Evolutionary conservation across 2,797 vertebrate species (phyloP).

Genomic region (Margarornis squamiger): DNA sequence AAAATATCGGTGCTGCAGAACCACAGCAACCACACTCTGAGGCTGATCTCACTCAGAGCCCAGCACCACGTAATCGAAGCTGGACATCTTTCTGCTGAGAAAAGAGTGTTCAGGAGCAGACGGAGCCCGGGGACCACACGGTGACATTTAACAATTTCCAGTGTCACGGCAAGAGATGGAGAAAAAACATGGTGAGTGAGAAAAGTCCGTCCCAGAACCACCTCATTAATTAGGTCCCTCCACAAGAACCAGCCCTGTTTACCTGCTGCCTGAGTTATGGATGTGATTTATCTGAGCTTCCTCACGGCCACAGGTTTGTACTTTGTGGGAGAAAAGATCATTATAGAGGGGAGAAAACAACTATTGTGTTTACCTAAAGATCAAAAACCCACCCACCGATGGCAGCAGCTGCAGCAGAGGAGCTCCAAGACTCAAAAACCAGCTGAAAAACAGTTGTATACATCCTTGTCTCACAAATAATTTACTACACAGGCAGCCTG

Average conservation of each 20-base stretch:
- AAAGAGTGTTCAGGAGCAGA: background rate
- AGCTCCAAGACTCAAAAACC: background rate
- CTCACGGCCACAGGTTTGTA: accelerated
- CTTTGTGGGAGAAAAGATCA: background rate
- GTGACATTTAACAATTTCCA: background rate
- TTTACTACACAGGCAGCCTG: accelerated
- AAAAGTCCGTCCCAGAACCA: background rate
- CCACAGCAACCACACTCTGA: accelerated
- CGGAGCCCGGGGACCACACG: background rate
- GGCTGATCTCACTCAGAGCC: background rate
- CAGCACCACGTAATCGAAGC: background rate
- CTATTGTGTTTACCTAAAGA: background rate
- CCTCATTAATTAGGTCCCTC: background rate
- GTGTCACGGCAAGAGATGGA: background rate
- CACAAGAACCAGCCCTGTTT: background rate
- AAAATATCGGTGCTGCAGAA: background rate
- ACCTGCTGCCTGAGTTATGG: background rate
- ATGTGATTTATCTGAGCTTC: background rate
- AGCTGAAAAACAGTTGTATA: background rate
- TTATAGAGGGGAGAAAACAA: background rate
- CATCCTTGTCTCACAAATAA: accelerated
- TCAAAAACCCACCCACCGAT: background rate
- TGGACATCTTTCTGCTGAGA: background rate
- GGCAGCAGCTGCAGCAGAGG: background rate
- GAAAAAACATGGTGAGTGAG: background rate